These are phyloP conservation scores for Stercorarius parasiticus DNA, from an alignment of 2,113 vertebrate species.

Conservation along the genomic window DNA sequence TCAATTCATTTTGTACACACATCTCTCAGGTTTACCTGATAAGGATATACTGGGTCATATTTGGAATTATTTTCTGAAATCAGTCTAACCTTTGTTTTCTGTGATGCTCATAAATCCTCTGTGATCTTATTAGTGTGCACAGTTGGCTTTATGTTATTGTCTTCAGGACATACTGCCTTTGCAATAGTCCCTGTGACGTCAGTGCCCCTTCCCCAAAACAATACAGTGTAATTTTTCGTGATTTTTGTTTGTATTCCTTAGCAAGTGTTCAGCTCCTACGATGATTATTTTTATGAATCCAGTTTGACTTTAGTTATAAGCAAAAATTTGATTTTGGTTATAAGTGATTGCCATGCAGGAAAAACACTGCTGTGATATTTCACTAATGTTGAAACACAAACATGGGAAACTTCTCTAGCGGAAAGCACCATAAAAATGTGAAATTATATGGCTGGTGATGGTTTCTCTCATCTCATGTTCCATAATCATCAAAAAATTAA, in stretches of 20 bases:
- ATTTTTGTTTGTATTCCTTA: background rate
- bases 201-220: background rate
- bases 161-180: background rate
- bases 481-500: background rate
- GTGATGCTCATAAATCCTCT: background rate
- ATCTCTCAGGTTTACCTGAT: background rate
- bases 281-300: background rate
- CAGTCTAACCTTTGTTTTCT: background rate
- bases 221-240: background rate
- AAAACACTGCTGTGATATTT: background rate
- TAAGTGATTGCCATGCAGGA: background rate
- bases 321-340: background rate
- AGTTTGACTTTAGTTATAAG: background rate
- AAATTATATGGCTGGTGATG: background rate
- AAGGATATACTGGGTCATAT: background rate
- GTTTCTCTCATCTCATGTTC: background rate
- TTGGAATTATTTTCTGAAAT: background rate
- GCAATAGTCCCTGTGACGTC: background rate
- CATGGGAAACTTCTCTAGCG: background rate
- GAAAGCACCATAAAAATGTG: background rate
- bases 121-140: background rate
- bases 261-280: background rate
- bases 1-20: background rate
- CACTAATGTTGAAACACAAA: background rate
- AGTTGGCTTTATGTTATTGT: background rate